Percentiles rank a stretch among this genome's conserved stretches.
Conservation (phyloP, 2,888 invertebrate genomes). For the Cristatella mucedo region DNA sequence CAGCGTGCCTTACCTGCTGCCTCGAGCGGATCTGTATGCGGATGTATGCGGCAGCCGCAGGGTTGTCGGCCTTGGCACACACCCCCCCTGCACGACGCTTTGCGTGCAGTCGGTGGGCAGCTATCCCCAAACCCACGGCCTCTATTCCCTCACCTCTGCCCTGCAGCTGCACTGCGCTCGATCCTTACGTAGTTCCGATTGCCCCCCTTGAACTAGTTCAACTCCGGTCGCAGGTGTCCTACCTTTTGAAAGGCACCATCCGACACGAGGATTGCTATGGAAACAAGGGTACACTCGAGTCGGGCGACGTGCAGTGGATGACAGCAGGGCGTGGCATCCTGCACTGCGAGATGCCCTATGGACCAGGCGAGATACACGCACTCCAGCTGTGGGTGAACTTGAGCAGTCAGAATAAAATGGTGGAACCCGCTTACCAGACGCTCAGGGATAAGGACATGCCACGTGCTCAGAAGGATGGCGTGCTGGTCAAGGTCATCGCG, state of each 20-base stretch:
- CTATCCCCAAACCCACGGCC: too few relatives aligned
- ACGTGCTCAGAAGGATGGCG: slow-evolving; percentile 26
- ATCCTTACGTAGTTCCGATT: too few relatives aligned
- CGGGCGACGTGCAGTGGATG: slow-evolving; percentile 39
- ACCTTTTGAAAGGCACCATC: slow-evolving; percentile 29
- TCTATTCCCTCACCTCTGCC: too few relatives aligned
- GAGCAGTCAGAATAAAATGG: slow-evolving; percentile 31
- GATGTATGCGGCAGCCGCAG: too few relatives aligned
- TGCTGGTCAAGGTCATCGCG: slow-evolving; percentile 35
- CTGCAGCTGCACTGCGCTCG: too few relatives aligned
- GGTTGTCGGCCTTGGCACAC: too few relatives aligned
- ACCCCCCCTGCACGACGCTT: too few relatives aligned
- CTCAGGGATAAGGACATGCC: slow-evolving; percentile 35
- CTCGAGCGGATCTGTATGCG: too few relatives aligned
- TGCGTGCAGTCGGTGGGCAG: too few relatives aligned
- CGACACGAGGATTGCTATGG: slow-evolving; percentile 36
- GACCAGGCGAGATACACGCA: slow-evolving; percentile 14
- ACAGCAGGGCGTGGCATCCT: slow-evolving; percentile 37
- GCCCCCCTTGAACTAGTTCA: too few relatives aligned
- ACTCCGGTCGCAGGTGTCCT: slow-evolving; percentile 37
- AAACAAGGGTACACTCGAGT: slow-evolving; percentile 26
- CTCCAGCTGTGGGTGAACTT: slow-evolving; percentile 40
- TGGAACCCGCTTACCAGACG: slow-evolving; percentile 37
- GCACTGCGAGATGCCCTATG: slow-evolving; percentile 40
- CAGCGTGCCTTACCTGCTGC: too few relatives aligned